Evolutionary conservation across 2,113 vertebrate species (phyloP), one percentile per base, ranked within the genome.

Genomic region (Vidua macroura): DNA sequence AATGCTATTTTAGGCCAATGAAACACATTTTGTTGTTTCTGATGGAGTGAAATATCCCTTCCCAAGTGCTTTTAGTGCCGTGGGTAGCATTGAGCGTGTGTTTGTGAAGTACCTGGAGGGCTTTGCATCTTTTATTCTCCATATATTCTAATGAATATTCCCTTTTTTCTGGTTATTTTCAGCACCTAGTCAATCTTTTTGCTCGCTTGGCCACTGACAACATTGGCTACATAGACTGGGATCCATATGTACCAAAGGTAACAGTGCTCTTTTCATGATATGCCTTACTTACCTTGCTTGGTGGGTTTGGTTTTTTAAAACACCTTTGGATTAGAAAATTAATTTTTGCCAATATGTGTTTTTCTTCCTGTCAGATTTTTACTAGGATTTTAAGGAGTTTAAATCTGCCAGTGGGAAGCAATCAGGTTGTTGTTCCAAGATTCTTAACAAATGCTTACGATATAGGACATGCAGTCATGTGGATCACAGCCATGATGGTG

Each of bases 201-300:
- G 98, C 99, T 86, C 99, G 99, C 67, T 96, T 99, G 98, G 98
- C 99, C 84, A 99, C 98, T 84, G 99, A 99, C 97, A 99, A 99
- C 98, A 99, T 99, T 31, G 99, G 99, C 84, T 99, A 99, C 98
- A 98, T 99, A 91, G 98, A 99, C 79, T 99, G 99, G 99, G 99
- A 99, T 97, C 99, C 99, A 0, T 99, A 99, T 95, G 98, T 99
- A 95, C 99, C 99, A 68, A 99, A 99, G 99, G 99, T 99, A 98
- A 96, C 19, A 59, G 31, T 48, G 58, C 31, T 69, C 3, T 23
- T 49, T 59, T 52, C 60, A 13, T 46, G 22, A 16, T 20, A 14
- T 14, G 6, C 17, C 22, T 78, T 33, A 33, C 8, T 68, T 68
- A 19, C 1, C 39, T 53, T 53, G 10, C 39, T 39, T 20, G 39